Evolutionary conservation across 2,113 vertebrate species (phyloP).

Genomic region (Pao palembangensis): DNA sequence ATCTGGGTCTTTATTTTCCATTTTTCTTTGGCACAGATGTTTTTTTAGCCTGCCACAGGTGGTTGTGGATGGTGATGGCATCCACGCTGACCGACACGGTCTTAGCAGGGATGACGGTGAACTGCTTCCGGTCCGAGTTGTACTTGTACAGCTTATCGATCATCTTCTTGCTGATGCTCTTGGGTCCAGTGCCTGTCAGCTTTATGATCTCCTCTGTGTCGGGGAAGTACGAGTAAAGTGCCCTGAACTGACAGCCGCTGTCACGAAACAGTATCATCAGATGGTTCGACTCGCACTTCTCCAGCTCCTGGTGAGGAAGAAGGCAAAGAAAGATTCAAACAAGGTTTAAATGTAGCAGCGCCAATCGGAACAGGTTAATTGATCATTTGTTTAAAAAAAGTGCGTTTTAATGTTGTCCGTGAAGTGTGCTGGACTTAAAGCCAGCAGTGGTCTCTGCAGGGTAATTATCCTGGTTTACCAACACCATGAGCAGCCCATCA

Average conservation of each 20-base stretch:
- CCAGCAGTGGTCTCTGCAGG: no score
- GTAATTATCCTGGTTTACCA: no score
- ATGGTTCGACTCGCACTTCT: conserved; percentile 95
- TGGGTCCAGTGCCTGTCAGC: conserved; percentile 89
- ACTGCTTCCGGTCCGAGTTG: conserved; percentile 96
- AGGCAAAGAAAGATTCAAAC: neutral
- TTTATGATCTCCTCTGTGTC: conserved; percentile 92
- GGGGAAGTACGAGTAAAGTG: conserved; percentile 88
- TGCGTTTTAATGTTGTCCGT: no score
- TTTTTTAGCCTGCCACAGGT: conserved; percentile 94
- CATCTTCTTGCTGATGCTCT: conserved; percentile 93
- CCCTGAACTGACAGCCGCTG: conserved; percentile 92
- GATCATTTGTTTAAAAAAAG: no score
- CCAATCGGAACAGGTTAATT: no score
- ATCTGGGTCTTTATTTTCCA: conserved; percentile 64
- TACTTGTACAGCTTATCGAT: conserved; percentile 98
- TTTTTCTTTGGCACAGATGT: conserved; percentile 82
- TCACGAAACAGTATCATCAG: conserved; percentile 95
- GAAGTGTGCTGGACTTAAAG: no score
- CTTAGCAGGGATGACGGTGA: conserved; percentile 93
- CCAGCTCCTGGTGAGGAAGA: conserved; percentile 79
- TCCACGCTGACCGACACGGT: conserved; percentile 97
- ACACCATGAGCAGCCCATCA: no score
- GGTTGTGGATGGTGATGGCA: conserved; percentile 93
- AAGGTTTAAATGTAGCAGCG: neutral